Percentiles rank a stretch among this genome's conserved stretches.
These are phyloP conservation scores for Conops quadrifasciatus DNA, from an alignment of 2,888 invertebrate species.

Conservation along the genomic window DNA sequence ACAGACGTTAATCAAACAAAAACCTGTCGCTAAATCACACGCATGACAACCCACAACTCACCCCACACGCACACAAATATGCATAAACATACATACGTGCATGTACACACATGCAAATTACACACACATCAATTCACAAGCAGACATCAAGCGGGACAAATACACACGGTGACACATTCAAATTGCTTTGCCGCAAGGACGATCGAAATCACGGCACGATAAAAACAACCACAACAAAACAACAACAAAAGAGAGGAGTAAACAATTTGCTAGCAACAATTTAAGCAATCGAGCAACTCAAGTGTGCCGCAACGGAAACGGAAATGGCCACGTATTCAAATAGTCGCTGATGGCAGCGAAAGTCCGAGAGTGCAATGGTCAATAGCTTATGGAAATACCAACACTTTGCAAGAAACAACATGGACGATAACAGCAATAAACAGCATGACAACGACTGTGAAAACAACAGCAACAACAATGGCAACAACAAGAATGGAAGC, in stretches of 20 bases:
- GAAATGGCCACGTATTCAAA: conserved; percentile 44
- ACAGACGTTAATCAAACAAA: conserved; percentile 14
- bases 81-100: no score
- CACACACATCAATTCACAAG: neutral
- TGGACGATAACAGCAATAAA: neutral
- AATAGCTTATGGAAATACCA: conserved; percentile 12
- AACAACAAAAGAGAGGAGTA: no score
- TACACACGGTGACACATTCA: neutral
- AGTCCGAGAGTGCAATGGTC: neutral
- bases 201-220: no score
- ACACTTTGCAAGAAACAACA: neutral
- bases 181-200: no score
- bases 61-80: conserved; percentile 18
- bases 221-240: conserved; percentile 26
- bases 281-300: neutral
- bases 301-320: conserved; percentile 37
- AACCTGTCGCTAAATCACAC: conserved; percentile 4
- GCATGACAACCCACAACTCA: conserved; percentile 7
- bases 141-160: no score
- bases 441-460: neutral
- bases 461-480: neutral
- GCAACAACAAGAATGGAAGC: neutral
- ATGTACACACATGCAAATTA: conserved; percentile 1
- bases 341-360: conserved; percentile 20
- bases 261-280: conserved; percentile 19